Conservation (phyloP, 2,888 invertebrate genomes). For the Trisateles emortualis region DNA sequence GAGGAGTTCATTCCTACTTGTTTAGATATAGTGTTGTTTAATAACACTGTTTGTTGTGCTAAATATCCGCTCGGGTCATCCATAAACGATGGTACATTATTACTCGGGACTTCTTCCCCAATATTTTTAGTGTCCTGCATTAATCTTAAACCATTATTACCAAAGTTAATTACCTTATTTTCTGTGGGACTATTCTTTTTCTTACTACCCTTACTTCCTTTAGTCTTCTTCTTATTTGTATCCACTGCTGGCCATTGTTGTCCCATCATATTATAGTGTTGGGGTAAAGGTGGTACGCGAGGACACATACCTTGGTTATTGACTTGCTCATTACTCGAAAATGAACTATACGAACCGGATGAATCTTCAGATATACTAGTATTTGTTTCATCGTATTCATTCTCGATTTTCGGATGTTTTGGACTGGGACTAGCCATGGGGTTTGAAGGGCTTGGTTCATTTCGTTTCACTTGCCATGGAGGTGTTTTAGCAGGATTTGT, state of each 20-base stretch:
- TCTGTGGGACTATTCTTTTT: constrained; percentile 75
- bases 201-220: constrained; percentile 81
- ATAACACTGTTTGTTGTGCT: constrained; percentile 95
- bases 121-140: constrained; percentile 74
- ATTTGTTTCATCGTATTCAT: constrained; percentile 73
- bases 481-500: constrained; percentile 85
- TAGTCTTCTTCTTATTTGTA: constrained; percentile 84
- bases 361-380: constrained; percentile 74
- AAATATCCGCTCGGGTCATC: constrained; percentile 97
- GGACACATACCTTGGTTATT: constrained; percentile 87
- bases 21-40: constrained; percentile 93
- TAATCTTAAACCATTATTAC: constrained; percentile 70
- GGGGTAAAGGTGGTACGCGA: constrained; percentile 91
- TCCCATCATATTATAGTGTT: constrained; percentile 85
- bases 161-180: constrained; percentile 66
- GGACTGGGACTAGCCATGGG: constrained; percentile 69
- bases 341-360: constrained; percentile 66
- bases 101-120: constrained; percentile 79
- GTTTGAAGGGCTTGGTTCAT: constrained; percentile 61
- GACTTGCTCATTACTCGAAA: constrained; percentile 67
- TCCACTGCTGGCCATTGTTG: constrained; percentile 80
- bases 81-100: constrained; percentile 93
- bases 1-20: constrained; percentile 83
- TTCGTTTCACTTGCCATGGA: constrained; percentile 87
- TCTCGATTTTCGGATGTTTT: constrained; percentile 72